Base-by-base conservation (phyloP, 2,888 invertebrate species). In the Habrosyne pyritoides region DNA sequence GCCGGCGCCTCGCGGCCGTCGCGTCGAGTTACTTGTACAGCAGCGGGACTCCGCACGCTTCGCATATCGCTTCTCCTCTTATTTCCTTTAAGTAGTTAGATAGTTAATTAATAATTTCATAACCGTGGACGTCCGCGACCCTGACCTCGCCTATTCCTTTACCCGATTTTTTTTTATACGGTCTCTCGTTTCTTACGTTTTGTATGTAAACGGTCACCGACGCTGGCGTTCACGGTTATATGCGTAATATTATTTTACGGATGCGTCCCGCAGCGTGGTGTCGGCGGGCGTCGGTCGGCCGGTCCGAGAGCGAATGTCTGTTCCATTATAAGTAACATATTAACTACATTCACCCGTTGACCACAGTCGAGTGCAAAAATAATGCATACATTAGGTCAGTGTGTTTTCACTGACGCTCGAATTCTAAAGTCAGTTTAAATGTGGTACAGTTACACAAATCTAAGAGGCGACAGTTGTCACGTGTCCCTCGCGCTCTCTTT, bases 81-180 rank as follows among this genome's bases (percentile, higher is more conserved):
- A 66, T 77, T 82, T 77, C 66, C 60, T 73, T 79, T 82, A 83
- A 81, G 77, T 86, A 84, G 84, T 84, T 87, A 86, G 86, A 84
- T 87, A 86, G 84, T 77, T 63, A 84, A 87, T 84, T 79, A 80
- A 83, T 83, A 63, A 75, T 73, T 74, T 66, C 57, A 47, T 52
- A 42, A 18, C 47, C 56, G 59, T 56, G 50, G 47, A 54, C 53
- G 36, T 52, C 55, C 47, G 52, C 53, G 47, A 56, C 51, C 49
- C 53, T 52, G 52, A 42, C 46, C 47, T 21, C 18, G 50, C 24
- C 33, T 33, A 33, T n/a, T 33, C 42, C 18, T 42, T 42, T 42
- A 42, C 18, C 7, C 8, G 18, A 18, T 14, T n/a, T 42, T 5
- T 33, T 33, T 33, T 33, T n/a, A n/a, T 33, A 33, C n/a, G 12